Evolutionary conservation across 2,888 invertebrate genomes (phyloP), one percentile per base, ranked within the genome.

Genomic region (Spatulosminthurus flaviceps): DNA sequence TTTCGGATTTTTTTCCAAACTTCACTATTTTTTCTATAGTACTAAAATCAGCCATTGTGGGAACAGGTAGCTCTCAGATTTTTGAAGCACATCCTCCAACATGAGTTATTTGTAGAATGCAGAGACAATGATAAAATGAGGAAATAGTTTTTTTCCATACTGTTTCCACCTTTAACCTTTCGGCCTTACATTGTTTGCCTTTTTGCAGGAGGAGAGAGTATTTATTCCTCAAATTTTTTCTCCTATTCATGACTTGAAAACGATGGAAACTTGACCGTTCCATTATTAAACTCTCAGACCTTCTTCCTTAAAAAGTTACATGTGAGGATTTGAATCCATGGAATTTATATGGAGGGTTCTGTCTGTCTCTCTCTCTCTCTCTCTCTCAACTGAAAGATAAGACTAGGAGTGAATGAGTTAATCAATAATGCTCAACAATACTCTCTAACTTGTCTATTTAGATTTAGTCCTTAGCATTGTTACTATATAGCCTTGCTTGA

Each of bases 381-480:
- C 51, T 51, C n/a, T 19, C 51, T 51, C 4, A 51, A 51, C 34
- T n/a, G 41, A 13, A 41, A 41, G 41, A 51, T 51, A 51, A 51
- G 51, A n/a, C 7, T 51, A n/a, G 16, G 34, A 34, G 34, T n/a
- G 51, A 51, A 51, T 51, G 51, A 51, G 16, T 11, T 51, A n/a
- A 51, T 51, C 51, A 51, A 51, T 51, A 51, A 51, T 51, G 16
- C n/a, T 2, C n/a, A 51, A 51, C 51, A 51, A 51, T 51, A 51
- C 51, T 2, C 16, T 51, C 19, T 16, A 51, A 1, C 34, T 34
- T 51, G n/a, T 51, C 51, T 51, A 2, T 13, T 51, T 16, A 51
- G 5, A 60, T 28, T 60, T 16, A 73, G 73, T 73, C 28, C 73
- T 26, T 51, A 21, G 61, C 61, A 74, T 74, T 74, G 74, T 74